Conservation (phyloP, 2,888 invertebrate genomes). For the Volucella inanis region DNA sequence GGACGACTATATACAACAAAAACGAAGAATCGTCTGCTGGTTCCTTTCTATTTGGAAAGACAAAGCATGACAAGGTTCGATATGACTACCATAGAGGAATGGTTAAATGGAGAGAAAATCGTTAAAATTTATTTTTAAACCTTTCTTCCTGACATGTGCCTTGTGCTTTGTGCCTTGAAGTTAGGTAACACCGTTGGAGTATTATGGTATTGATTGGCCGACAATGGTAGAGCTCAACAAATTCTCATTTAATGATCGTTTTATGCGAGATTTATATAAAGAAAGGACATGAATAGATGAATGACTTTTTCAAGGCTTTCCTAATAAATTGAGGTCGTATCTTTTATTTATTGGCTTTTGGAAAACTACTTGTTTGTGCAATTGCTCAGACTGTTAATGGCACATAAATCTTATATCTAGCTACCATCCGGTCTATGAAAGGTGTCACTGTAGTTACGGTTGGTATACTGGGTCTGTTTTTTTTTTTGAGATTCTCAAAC, state of each 20-base stretch:
- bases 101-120: slow-evolving; percentile 14
- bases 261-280: not conserved
- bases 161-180: not conserved
- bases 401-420: too few species aligned
- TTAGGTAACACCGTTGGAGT: slow-evolving; percentile 1
- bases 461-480: too few species aligned
- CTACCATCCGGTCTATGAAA: too few species aligned
- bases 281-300: not conserved
- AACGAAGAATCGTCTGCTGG: slow-evolving; percentile 4
- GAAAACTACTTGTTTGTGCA: too few species aligned
- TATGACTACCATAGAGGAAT: slow-evolving; percentile 7
- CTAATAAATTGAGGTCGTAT: too few species aligned
- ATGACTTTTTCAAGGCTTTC: too few species aligned
- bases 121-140: slow-evolving; percentile 54
- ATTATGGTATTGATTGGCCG: slow-evolving; percentile 25
- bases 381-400: too few species aligned
- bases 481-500: too few species aligned
- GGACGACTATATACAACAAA: not conserved
- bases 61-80: slow-evolving; percentile 10
- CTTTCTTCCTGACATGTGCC: slow-evolving; percentile 4
- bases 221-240: slow-evolving; percentile 32
- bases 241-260: slow-evolving; percentile 34
- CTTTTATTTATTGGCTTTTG: too few species aligned
- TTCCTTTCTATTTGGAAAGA: slow-evolving; percentile 4
- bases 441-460: too few species aligned